A percentile compares a stretch with the other conserved stretches of the same genome.
These are phyloP conservation scores for Eumaeus atala DNA, from an alignment of 1,140 invertebrate genomes.

Conservation along the genomic window DNA sequence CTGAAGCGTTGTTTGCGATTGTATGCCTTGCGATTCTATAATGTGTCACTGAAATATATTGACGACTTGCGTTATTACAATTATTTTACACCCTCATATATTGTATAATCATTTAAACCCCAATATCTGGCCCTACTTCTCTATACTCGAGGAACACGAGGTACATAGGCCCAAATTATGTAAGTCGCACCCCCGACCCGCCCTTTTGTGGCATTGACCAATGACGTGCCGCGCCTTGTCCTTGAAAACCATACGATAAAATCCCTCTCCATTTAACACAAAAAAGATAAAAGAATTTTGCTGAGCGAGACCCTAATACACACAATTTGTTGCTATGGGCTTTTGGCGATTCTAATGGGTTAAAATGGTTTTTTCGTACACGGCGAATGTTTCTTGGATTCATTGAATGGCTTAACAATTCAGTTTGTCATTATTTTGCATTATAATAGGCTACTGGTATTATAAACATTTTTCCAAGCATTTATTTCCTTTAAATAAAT, in stretches of 20 bases:
- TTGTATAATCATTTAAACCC: too few species aligned
- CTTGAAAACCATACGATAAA: conserved; percentile 27
- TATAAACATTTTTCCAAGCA: too few species aligned
- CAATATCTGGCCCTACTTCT: too few species aligned
- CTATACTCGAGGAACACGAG: neutral
- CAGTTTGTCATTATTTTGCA: too few species aligned
- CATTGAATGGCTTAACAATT: conserved; percentile 1
- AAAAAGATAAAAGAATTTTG: conserved; percentile 1
- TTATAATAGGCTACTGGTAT: too few species aligned
- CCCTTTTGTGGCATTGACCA: conserved; percentile 35
- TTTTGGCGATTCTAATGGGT: neutral
- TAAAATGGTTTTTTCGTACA: neutral
- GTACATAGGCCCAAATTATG: conserved; percentile 21
- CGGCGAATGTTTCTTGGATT: conserved; percentile 2
- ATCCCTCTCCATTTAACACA: conserved; percentile 3
- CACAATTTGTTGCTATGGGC: neutral
- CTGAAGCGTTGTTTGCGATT: conserved; percentile 17
- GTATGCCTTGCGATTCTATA: conserved; percentile 32
- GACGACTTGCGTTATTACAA: conserved; percentile 4
- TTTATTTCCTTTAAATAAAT: too few species aligned
- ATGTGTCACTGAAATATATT: conserved; percentile 10
- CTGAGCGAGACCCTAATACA: conserved; percentile 6
- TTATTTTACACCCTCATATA: conserved; percentile 3
- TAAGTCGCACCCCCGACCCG: conserved; percentile 36
- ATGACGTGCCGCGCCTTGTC: conserved; percentile 32